Evolutionary conservation across 2,888 invertebrate genomes (phyloP).

Genomic region (Dichetophora obliterata): DNA sequence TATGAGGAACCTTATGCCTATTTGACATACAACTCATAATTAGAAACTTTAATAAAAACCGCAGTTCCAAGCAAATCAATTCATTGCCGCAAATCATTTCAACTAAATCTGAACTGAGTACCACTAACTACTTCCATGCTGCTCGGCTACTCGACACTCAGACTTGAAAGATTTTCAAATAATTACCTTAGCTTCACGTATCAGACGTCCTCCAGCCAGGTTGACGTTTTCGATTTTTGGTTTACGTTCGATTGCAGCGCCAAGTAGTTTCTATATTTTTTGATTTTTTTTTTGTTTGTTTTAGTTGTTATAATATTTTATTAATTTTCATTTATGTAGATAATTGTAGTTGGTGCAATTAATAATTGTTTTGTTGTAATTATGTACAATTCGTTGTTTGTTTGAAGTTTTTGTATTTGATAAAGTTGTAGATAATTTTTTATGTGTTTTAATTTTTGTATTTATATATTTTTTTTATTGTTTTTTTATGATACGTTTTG

Average conservation of each 20-base stretch:
- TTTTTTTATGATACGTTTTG: conserved; percentile 49
- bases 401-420: conserved; percentile 38
- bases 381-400: conserved; percentile 37
- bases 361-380: conserved; percentile 39
- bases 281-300: conserved; percentile 40
- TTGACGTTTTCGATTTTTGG: conserved; percentile 96
- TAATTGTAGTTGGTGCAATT: conserved; percentile 5
- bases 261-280: conserved; percentile 83
- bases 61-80: too few species aligned
- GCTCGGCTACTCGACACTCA: neutral
- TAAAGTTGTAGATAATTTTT: neutral
- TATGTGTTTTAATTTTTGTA: conserved; percentile 39
- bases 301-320: conserved; percentile 36
- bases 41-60: too few species aligned
- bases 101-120: neutral
- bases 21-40: too few species aligned
- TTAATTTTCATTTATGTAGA: conserved; percentile 26
- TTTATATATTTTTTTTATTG: conserved; percentile 47
- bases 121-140: neutral
- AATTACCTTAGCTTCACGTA: conserved; percentile 96
- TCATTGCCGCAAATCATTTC: too few species aligned
- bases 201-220: conserved; percentile 93
- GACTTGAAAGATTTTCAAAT: neutral
- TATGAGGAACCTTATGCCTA: too few species aligned
- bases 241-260: conserved; percentile 91